Base-by-base conservation (phyloP, 2,888 invertebrate species). In the Pollenia angustigena region DNA sequence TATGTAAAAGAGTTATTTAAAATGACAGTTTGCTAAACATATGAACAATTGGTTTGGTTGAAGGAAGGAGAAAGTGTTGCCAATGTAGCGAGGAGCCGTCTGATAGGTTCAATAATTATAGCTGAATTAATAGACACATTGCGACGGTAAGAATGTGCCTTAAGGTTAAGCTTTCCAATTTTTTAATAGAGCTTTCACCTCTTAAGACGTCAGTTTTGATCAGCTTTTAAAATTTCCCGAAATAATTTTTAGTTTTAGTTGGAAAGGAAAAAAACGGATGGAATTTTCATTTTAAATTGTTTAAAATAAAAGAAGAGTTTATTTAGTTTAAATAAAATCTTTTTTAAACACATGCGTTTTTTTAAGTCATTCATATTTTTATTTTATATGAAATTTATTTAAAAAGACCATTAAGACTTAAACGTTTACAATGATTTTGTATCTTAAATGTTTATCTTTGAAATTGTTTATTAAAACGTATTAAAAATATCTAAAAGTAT, bases 381-480 rank as follows among this genome's bases (percentile, higher is more conserved):
- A 7, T 48, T 50, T 64, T 32, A 40, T 42, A n/a, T 56, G 44
- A 32, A 50, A 42, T 50, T 42, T 40, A 60, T n/a, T 4, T 10
- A 40, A 50, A 75, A 78, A 66, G 40, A 44, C 58, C 16, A 62
- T 71, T 32, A 52, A 32, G 52, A 40, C 32, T 44, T 14, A 48
- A 74, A 64, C 72, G 32, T 72, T 81, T 54, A 72, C 40, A 62
- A 72, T 50, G 14, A 52, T 44, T 44, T 50, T 74, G 44, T 75
- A 60, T 52, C 58, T 75, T 12, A 75, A 75, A 44, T 81, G 60
- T 75, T 75, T 75, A 81, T 75, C 81, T 81, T 71, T 52, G 12
- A 54, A 62, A 71, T 71, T 80, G 69, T 71, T 80, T 71, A 80
- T 80, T 80, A 80, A 71, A 80, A 80, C 52, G 71, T 80, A 80